A percentile compares a stretch with the other conserved stretches of the same genome.
These are phyloP conservation scores for Parazoanthus atlanticus DNA, from an alignment of 92 coral and sea anemone species.

Conservation along the genomic window DNA sequence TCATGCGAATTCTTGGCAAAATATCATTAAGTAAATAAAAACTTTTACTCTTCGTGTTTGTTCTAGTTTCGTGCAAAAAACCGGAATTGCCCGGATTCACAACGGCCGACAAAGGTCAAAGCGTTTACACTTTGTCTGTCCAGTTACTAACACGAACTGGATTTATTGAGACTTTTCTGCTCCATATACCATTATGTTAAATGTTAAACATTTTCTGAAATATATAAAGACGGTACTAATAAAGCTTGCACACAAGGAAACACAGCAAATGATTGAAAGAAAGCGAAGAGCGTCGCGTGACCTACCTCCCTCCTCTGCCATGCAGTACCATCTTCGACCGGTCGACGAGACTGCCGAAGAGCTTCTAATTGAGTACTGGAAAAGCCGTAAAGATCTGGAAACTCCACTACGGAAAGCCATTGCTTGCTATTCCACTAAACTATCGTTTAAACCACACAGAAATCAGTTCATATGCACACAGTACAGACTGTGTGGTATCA, in stretches of 20 bases:
- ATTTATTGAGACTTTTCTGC: background rate
- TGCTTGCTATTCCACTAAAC: background rate
- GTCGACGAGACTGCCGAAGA: conserved; percentile 17
- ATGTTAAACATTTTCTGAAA: background rate
- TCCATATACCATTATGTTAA: background rate
- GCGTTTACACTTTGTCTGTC: background rate
- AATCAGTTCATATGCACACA: background rate
- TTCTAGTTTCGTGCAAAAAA: background rate
- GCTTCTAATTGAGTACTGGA: conserved; percentile 36
- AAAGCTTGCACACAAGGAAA: background rate
- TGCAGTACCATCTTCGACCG: conserved; percentile 52
- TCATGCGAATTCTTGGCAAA: too few relatives aligned
- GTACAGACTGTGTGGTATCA: too few relatives aligned
- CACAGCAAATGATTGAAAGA: background rate
- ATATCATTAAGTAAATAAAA: too few relatives aligned
- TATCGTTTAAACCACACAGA: background rate
- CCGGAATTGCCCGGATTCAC: background rate
- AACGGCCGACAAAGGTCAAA: too few relatives aligned
- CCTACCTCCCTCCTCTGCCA: conserved; percentile 11
- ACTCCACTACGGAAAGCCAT: conserved; percentile 69
- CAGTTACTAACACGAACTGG: background rate
- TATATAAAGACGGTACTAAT: background rate
- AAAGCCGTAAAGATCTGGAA: conserved; percentile 37
- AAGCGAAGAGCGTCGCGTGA: background rate
- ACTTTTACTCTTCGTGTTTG: background rate